Conservation (phyloP, 1,140 invertebrate genomes). For the Temnothorax curvispinosus region DNA sequence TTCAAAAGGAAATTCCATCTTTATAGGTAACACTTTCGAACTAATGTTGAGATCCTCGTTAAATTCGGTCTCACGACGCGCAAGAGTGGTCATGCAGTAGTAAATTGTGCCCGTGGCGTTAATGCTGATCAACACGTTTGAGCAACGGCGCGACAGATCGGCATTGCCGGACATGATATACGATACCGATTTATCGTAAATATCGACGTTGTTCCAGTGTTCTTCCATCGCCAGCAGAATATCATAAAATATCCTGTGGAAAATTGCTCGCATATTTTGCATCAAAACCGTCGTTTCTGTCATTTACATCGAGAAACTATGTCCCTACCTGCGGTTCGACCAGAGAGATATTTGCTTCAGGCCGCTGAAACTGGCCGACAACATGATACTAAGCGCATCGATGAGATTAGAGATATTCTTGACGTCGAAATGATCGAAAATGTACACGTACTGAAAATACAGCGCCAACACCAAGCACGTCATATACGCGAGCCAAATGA, state of each 20-base stretch:
- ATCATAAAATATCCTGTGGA: constrained; percentile 51
- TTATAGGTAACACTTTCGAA: constrained; percentile 40
- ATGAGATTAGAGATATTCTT: constrained; percentile 38
- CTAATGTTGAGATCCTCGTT: background rate
- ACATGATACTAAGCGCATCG: constrained; percentile 51
- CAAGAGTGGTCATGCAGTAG: background rate
- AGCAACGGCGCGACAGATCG: constrained; percentile 41
- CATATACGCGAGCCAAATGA: constrained; percentile 36
- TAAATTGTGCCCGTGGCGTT: constrained; percentile 11
- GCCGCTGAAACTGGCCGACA: constrained; percentile 46
- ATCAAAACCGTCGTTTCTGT: background rate
- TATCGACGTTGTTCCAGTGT: constrained; percentile 37
- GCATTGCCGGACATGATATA: constrained; percentile 38
- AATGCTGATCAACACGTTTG: constrained; percentile 52
- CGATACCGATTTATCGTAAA: background rate
- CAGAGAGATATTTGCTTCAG: constrained; percentile 62
- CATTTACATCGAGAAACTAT: background rate
- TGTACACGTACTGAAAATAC: constrained; percentile 63
- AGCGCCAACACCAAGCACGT: background rate
- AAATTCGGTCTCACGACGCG: background rate
- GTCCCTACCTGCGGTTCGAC: constrained; percentile 57
- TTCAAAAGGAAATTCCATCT: constrained; percentile 64
- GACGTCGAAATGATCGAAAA: constrained; percentile 25
- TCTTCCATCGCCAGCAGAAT: constrained; percentile 42
- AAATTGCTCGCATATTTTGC: background rate